Conservation (phyloP, 2,888 invertebrate species). For the Sialis lutaria region DNA sequence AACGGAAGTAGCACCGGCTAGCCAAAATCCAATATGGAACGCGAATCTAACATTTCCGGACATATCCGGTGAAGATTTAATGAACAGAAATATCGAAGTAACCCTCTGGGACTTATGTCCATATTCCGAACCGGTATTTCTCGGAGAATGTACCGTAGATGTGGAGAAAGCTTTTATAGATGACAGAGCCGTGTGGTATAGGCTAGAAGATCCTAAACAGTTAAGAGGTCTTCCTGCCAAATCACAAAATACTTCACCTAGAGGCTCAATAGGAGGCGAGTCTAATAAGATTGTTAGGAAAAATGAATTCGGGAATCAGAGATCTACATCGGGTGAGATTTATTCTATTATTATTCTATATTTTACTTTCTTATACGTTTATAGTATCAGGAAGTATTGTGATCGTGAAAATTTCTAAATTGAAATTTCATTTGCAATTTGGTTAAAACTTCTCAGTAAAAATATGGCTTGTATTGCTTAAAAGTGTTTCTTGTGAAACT, state of each 20-base stretch:
- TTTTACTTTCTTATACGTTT: too few relatives aligned
- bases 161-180: conserved; percentile 71
- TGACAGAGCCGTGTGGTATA: conserved; percentile 81
- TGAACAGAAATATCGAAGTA: conserved; percentile 67
- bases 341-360: too few relatives aligned
- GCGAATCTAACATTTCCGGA: conserved; percentile 72
- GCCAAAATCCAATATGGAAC: conserved; percentile 84
- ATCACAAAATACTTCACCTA: conserved; percentile 61
- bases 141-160: conserved; percentile 68
- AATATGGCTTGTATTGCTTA: too few relatives aligned
- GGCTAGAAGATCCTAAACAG: conserved; percentile 60
- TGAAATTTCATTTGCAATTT: too few relatives aligned
- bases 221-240: conserved; percentile 39
- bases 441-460: too few relatives aligned
- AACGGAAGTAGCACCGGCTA: conserved; percentile 72
- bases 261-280: conserved; percentile 57
- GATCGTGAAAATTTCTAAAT: too few relatives aligned
- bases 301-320: conserved; percentile 54
- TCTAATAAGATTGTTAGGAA: conserved; percentile 45
- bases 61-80: conserved; percentile 60
- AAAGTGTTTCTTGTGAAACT: too few relatives aligned
- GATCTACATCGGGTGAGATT: conserved; percentile 45
- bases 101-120: conserved; percentile 79
- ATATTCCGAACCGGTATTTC: conserved; percentile 62
- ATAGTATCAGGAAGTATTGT: too few relatives aligned